Percentiles rank a stretch among this genome's conserved stretches.
Evolutionary conservation across 1,140 invertebrate genomes (phyloP).

Genomic region (Neomicropteryx cornuta): DNA sequence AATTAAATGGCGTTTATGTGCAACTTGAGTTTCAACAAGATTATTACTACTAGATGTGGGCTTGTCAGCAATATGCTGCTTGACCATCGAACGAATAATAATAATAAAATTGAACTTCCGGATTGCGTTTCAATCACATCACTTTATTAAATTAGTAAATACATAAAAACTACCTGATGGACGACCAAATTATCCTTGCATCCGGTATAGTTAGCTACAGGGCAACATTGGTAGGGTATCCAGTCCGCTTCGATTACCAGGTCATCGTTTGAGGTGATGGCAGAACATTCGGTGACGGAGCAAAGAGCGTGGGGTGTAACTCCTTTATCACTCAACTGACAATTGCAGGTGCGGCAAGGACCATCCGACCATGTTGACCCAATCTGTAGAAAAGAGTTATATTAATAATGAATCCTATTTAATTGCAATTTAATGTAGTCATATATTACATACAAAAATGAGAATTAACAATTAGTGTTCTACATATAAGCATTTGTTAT

Average conservation of each 20-base stretch:
- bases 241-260: slow-evolving; percentile 41
- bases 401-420: background rate
- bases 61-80: too few species aligned
- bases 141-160: too few species aligned
- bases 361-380: slow-evolving; percentile 57
- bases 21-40: too few species aligned
- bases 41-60: too few species aligned
- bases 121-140: too few species aligned
- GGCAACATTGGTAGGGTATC: slow-evolving; percentile 49
- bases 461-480: too few species aligned
- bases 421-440: background rate
- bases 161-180: slow-evolving; percentile 44
- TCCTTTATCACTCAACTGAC: slow-evolving; percentile 24
- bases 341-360: slow-evolving; percentile 51
- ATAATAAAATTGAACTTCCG: too few species aligned
- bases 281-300: slow-evolving; percentile 30
- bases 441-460: too few species aligned
- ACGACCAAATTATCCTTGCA: slow-evolving; percentile 45
- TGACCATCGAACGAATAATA: too few species aligned
- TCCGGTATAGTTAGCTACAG: slow-evolving; percentile 40
- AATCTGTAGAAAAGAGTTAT: slow-evolving; percentile 18
- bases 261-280: slow-evolving; percentile 30
- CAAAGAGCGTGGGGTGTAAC: slow-evolving; percentile 23
- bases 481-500: too few species aligned
- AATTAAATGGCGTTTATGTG: too few species aligned